Evolutionary conservation across 2,113 vertebrate genomes (phyloP).

Genomic region (Terrapene triunguis): DNA sequence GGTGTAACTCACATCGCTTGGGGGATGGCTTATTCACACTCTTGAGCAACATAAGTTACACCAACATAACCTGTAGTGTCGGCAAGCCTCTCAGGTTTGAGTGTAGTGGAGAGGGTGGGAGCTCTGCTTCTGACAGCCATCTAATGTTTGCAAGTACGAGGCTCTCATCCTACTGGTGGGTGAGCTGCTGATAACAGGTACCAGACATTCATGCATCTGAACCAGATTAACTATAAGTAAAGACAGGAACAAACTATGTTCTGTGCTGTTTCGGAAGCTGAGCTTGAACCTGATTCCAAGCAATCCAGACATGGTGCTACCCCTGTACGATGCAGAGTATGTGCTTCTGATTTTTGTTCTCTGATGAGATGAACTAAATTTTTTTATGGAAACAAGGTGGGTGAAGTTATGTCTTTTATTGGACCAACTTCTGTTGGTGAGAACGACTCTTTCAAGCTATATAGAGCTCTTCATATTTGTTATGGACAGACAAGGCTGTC

Average conservation of each 20-base stretch:
- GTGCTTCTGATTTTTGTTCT: neutral
- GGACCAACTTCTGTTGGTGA: neutral
- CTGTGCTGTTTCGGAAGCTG: neutral
- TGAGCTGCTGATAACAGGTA: neutral
- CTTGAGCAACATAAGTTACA: neutral
- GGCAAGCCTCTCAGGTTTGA: neutral
- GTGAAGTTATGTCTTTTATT: neutral
- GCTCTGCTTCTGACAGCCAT: neutral
- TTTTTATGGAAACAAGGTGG: neutral
- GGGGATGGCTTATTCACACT: rapidly evolving
- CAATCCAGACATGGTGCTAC: neutral
- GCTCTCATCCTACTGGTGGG: neutral
- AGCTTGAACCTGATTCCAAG: neutral
- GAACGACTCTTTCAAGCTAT: neutral
- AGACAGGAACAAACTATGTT: neutral
- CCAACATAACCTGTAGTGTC: neutral
- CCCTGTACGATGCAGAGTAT: neutral
- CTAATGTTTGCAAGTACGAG: neutral
- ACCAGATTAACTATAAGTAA: rapidly evolving
- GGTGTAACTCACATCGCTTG: no score
- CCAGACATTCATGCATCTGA: neutral
- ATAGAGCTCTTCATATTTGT: neutral
- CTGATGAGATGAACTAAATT: rapidly evolving
- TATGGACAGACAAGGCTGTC: neutral
- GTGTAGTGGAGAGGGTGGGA: neutral